Evolutionary conservation across 2,888 invertebrate species (phyloP), one percentile per base, ranked within the genome.

Genomic region (Palloptera scutellata): DNA sequence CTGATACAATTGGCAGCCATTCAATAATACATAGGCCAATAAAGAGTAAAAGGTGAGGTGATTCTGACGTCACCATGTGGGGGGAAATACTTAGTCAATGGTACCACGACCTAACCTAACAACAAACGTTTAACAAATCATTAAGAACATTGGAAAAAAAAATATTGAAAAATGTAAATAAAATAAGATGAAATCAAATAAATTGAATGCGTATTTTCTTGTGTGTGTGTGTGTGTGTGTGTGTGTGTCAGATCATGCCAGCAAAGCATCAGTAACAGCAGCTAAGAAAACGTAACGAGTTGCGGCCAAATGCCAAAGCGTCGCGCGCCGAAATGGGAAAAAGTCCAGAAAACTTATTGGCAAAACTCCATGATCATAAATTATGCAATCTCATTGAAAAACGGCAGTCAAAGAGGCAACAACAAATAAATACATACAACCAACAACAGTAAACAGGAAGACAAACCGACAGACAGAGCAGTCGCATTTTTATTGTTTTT

Each of bases 321-420:
- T 67, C 73, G 68, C 61, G 69, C 63, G 70, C 67, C 67, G 69
- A 68, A 71, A 72, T 74, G 74, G 76, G 75, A 75, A 75, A 71
- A 73, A 72, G 72, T 77, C 75, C 75, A 76, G 74, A 76, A 76
- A 80, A 79, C 77, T 81, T 81, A 82, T 81, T 81, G 81, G 81
- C 81, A 81, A 77, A 81, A 82, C 81, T 81, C 81, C 81, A 81
- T 81, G 81, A 77, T 77, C 81, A 80, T 81, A 81, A 81, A 82
- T 81, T 82, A 80, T 78, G 71, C 70, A 72, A 72, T 67, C 72
- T 73, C 78, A 78, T 78, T 78, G 9, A 11, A 17, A 17, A 30
- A 43, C 45, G 20, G 13, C 58, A 17, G 42, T n/a, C 43, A 59
- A 12, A 43, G 58, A 5, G 42, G 19, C 17, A 19, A 43, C 19